Evolutionary conservation across 2,888 invertebrate genomes (phyloP), one percentile per base, ranked within the genome.

Genomic region (Amblyjoppa fuscipennis): DNA sequence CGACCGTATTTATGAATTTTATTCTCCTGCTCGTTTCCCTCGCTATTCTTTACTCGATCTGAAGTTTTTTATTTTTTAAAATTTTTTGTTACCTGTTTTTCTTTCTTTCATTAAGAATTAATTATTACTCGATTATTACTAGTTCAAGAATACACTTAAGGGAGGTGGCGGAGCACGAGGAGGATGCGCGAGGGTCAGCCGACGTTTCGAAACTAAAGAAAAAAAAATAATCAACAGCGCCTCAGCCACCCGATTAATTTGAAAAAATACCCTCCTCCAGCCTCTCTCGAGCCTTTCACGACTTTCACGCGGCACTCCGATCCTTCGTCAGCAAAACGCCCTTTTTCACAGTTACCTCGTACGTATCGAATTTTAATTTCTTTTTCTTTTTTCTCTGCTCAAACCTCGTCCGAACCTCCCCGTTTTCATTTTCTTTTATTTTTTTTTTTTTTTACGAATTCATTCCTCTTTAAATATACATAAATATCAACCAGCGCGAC

Each of bases 111-210:
- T 85, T 84, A 79, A 82, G 69, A 76, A 89, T 90, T 90, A 90
- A 81, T 90, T 89, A 91, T 90, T 89, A 90, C 90, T 91, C 90
- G 90, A 91, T 93, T 92, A 92, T 91, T 91, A 91, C 92, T 92
- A 91, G 89, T 85, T 89, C 88, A 90, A 90, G 91, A 92, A 91
- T 93, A 92, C 91, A 90, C 89, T 89, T 86, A 83, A 87, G 88
- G 86, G 88, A 89, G 85, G 85, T 87, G 84, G 68, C 82, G 81
- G 88, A 86, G 81, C 85, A 80, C 87, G 85, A 81, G 85, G 87
- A 84, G 87, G 81, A 81, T 61, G 74, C 81, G 73, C 71, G 75
- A 76, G 56, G 71, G 59, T 51, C 49, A 70, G 38, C 49, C 49
- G 49, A 20, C 70, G 74, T 64, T 20, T 38, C 28, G 38, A 77